Conservation (phyloP, 2,888 invertebrate genomes). For the Choristoneura rosaceana region DNA sequence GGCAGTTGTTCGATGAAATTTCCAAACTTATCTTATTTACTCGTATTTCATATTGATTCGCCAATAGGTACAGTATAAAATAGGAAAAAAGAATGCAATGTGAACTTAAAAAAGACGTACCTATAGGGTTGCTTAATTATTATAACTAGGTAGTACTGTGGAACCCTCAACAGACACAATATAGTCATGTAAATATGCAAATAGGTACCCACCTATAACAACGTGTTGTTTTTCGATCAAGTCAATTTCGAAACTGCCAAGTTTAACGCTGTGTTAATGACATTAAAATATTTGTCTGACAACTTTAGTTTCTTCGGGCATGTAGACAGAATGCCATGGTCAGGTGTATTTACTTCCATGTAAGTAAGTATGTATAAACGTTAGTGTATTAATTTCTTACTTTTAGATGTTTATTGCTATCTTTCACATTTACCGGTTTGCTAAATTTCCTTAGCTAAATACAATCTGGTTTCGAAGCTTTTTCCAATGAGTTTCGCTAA, state of each 20-base stretch:
- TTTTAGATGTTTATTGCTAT: conserved; percentile 38
- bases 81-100: too few relatives aligned
- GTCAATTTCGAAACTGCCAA: conserved; percentile 72
- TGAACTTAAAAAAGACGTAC: neutral
- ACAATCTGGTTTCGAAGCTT: neutral
- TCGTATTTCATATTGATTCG: too few relatives aligned
- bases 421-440: conserved; percentile 39
- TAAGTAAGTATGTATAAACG: conserved; percentile 6
- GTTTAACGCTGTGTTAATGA: conserved; percentile 79
- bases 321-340: conserved; percentile 19
- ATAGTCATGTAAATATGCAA: conserved; percentile 19
- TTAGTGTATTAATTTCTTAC: conserved; percentile 38
- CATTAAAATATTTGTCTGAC: conserved; percentile 68
- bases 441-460: conserved; percentile 16
- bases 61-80: too few relatives aligned
- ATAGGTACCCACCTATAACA: conserved; percentile 48
- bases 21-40: too few relatives aligned
- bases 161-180: conserved; percentile 51
- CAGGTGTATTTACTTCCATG: conserved; percentile 28
- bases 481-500: neutral
- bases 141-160: conserved; percentile 26
- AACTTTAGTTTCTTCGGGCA: conserved; percentile 47
- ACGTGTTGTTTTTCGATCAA: conserved; percentile 74
- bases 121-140: neutral
- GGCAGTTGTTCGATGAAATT: too few relatives aligned